Evolutionary conservation across 2,113 vertebrate genomes (phyloP), one percentile per base, ranked within the genome.

Genomic region (Periophthalmodon schlosseri): DNA sequence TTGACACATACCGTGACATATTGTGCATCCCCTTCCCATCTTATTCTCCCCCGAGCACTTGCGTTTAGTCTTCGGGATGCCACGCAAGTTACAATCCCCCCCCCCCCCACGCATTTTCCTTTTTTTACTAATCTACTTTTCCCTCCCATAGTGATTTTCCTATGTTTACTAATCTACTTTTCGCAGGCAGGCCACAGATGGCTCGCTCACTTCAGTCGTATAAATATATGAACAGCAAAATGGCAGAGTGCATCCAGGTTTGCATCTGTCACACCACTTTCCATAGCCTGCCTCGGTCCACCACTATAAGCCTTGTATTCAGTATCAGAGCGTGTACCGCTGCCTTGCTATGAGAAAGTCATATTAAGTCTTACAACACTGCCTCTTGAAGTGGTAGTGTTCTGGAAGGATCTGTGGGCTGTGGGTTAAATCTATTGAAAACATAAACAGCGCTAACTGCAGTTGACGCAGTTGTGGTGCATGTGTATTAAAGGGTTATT

Each of bases 161-260:
- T 18, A 52, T 52, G 50, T 52, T 52, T 20, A 52, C 50, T 52
- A 52, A 52, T 52, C 50, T 20, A 52, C 50, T 85, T 88, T 86
- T 44, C 9, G 87, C 80, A 87, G 64, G 82, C 68, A 75, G 79
- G 73, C 66, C 47, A 49, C 84, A 87, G 75, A 83, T 83, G 77
- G 86, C 83, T 86, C 84, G 77, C 75, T 81, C 74, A 54, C 82
- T 85, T 85, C 50, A 69, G 71, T 77, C 64, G 33, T 66, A 81
- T 81, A 86, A 83, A 80, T 87, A 89, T 76, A 79, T 79, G 85
- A 83, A 87, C 46, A 49, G 58, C 70, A 6, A 20, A 70, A 73
- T 58, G 68, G 78, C 79, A 83, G 77, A 52, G 76, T 50, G 74
- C 39, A 76, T 71, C 73, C 68, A 7, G 61, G 85, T 80, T 77